These are phyloP conservation scores for Probosciger aterrimus DNA, from an alignment of 2,113 vertebrate species.

Conservation along the genomic window DNA sequence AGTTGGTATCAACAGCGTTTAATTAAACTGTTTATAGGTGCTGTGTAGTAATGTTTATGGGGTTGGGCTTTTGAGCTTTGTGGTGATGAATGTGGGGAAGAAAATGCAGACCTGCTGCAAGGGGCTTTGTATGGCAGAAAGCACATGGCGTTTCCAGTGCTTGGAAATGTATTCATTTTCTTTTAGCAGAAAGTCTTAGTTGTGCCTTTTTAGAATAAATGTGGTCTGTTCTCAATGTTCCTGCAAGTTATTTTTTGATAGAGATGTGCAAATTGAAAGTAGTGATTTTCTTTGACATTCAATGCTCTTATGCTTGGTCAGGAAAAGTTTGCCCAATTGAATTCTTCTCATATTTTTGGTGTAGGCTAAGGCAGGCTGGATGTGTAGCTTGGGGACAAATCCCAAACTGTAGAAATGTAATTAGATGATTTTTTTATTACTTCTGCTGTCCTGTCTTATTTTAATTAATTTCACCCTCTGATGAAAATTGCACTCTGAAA, in stretches of 20 bases:
- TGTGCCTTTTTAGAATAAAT: neutral
- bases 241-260: neutral
- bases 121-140: neutral
- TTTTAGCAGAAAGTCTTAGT: neutral
- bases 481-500: slow-evolving; percentile 50
- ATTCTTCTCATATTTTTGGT: slow-evolving; percentile 35
- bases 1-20: slow-evolving; percentile 56
- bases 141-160: neutral
- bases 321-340: neutral
- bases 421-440: slow-evolving; percentile 46
- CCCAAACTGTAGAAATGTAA: slow-evolving; percentile 31
- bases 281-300: neutral
- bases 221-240: neutral
- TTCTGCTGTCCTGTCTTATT: slow-evolving; percentile 52
- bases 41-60: neutral
- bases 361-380: neutral
- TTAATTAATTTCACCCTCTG: slow-evolving; percentile 57
- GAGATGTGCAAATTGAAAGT: neutral
- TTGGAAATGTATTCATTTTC: neutral
- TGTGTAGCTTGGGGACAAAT: slow-evolving; percentile 50
- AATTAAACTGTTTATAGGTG: slow-evolving; percentile 46
- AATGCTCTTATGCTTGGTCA: neutral
- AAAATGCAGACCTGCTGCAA: neutral
- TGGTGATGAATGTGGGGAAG: neutral
- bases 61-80: slow-evolving; percentile 22